Conservation (phyloP, 1,140 invertebrate species). For the Brachionus calyciflorus region DNA sequence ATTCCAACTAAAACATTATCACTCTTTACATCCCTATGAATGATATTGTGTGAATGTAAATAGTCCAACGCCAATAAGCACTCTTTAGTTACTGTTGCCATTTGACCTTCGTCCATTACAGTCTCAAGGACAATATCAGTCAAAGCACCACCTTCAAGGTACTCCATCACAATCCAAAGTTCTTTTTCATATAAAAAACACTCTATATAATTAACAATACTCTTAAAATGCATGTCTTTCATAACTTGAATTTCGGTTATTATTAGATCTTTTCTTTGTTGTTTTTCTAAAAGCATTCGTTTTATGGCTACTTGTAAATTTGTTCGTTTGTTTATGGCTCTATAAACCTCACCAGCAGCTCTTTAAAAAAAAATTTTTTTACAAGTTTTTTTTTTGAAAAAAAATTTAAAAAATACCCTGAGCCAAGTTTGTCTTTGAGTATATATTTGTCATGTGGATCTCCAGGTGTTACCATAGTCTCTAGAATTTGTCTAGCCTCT, state of each 20-base stretch:
- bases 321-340: conserved; percentile 24
- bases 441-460: conserved; percentile 43
- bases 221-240: conserved; percentile 59
- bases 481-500: conserved; percentile 39
- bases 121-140: conserved; percentile 65
- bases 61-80: conserved; percentile 77
- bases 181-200: conserved; percentile 55
- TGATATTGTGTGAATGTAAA: conserved; percentile 48
- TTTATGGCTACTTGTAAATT: conserved; percentile 61
- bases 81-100: conserved; percentile 61
- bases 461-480: conserved; percentile 19
- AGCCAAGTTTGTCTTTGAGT: conserved; percentile 43
- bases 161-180: conserved; percentile 66
- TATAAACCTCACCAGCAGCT: conserved; percentile 46
- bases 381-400: background rate
- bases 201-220: conserved; percentile 63
- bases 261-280: conserved; percentile 64
- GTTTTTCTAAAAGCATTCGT: conserved; percentile 63
- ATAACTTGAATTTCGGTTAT: conserved; percentile 64
- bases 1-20: conserved; percentile 61
- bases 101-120: conserved; percentile 62
- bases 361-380: conserved; percentile 1
- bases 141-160: conserved; percentile 63
- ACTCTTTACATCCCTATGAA: conserved; percentile 59
- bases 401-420: conserved; percentile 4